Evolutionary conservation across 1,140 invertebrate genomes (phyloP), one percentile per base, ranked within the genome.

Genomic region (Pteromalus puparum): DNA sequence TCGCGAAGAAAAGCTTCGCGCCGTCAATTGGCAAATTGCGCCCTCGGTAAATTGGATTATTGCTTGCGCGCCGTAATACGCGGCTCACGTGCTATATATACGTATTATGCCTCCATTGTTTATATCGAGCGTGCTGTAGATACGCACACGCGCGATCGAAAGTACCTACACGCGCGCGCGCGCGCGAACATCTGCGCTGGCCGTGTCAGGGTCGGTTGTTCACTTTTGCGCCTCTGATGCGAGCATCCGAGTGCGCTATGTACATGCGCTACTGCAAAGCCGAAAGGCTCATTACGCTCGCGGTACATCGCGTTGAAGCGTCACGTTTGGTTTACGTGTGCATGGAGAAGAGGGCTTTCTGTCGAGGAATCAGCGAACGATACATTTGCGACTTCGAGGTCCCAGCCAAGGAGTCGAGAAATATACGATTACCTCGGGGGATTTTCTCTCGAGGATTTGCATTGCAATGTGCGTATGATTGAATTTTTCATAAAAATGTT

Each of bases 151-250:
- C 81, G 48, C 24, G 30, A 48, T 83, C 75, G 81, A 82, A 82
- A 75, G 48, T 74, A 73, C 21, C 21, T 61, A 28, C 28, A 5
- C 68, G 65, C 34, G 30, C 42, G 72, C 68, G 65, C 34, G 30
- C 42, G 72, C 24, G 28, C 18, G 70, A 81, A 67, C 34, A 67
- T 84, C 78, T 76, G 84, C 61, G 65, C 46, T 34, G 87, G 87
- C 86, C 87, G 85, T 89, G 90, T 90, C 90, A 90, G 88, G 89
- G 88, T 87, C 90, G 90, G 89, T 90, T 90, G 82, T 90, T 90
- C 88, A 88, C 89, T 87, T 89, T 88, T 86, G 72, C 74, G 79
- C 82, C 87, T 87, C 79, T 67, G 82, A 83, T 87, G 77, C 82
- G 83, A 61, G 46, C 21, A 61, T 61, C 53, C 53, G 53, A 21